These are phyloP conservation scores for Coelinius sp. DNA, from an alignment of 2,888 invertebrate species.

Conservation along the genomic window DNA sequence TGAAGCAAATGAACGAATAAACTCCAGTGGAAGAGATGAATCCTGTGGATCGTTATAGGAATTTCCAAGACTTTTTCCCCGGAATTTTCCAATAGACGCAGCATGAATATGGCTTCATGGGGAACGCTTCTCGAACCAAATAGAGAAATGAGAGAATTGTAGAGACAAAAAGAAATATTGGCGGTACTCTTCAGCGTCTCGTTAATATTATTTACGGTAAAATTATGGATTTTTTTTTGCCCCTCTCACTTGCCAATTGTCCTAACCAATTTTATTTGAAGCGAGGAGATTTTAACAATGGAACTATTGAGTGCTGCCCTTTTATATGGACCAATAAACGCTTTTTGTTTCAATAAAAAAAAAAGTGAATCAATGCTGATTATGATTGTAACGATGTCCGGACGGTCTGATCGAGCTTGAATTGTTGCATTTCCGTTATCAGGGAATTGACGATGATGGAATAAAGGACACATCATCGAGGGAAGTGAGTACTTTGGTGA, in stretches of 20 bases:
- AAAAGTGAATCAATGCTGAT: background rate
- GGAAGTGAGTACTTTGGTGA: background rate
- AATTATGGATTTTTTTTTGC: slow-evolving; percentile 31
- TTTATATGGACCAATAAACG: background rate
- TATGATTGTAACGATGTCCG: background rate
- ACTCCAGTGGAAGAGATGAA: background rate
- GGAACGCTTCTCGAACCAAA: background rate
- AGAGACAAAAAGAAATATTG: background rate
- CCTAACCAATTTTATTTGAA: background rate
- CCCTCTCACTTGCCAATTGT: background rate
- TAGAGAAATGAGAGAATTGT: background rate
- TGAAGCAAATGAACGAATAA: background rate
- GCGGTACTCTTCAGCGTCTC: slow-evolving; percentile 2
- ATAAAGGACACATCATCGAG: background rate
- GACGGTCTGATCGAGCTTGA: background rate
- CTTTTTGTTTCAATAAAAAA: background rate
- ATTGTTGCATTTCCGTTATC: background rate
- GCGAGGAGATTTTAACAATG: background rate
- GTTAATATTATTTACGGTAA: slow-evolving; percentile 40
- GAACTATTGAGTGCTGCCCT: background rate
- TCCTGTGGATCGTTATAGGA: background rate
- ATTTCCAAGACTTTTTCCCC: background rate
- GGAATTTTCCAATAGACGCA: slow-evolving; percentile 24
- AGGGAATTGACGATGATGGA: background rate
- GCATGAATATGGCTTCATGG: background rate